Conservation (phyloP, 1,140 invertebrate genomes). For the Vanessa atalanta region DNA sequence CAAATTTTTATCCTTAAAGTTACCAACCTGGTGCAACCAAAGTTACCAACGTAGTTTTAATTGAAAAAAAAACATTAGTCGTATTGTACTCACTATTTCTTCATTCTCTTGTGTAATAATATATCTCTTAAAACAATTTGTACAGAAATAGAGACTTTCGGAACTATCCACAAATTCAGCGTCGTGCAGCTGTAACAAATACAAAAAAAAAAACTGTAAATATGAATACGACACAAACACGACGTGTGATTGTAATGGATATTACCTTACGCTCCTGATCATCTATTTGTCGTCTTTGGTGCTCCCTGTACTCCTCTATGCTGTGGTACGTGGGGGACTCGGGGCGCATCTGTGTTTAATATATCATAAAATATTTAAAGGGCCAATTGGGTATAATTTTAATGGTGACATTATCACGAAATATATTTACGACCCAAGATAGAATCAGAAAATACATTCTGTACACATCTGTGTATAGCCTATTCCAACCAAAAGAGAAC, state of each 20-base stretch:
- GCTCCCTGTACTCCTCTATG: constrained; percentile 70
- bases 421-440: too few species aligned
- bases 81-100: constrained; percentile 54
- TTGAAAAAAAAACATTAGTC: too few species aligned
- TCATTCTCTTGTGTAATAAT: constrained; percentile 54
- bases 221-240: not conserved
- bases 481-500: too few species aligned
- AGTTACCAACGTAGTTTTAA: too few species aligned
- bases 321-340: constrained; percentile 47
- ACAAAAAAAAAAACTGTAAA: not conserved
- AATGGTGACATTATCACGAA: too few species aligned
- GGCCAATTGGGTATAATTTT: too few species aligned
- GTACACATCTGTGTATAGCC: too few species aligned
- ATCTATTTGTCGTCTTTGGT: constrained; percentile 60
- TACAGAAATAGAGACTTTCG: constrained; percentile 64
- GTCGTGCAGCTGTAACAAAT: constrained; percentile 51
- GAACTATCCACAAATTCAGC: constrained; percentile 40
- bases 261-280: constrained; percentile 55
- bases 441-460: too few species aligned
- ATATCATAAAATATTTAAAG: not conserved
- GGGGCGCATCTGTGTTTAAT: constrained; percentile 39
- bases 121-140: constrained; percentile 73
- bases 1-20: too few species aligned
- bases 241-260: not conserved
- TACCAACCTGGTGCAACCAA: too few species aligned